Conservation (phyloP, 2,888 invertebrate genomes). For the Unio pictorum region DNA sequence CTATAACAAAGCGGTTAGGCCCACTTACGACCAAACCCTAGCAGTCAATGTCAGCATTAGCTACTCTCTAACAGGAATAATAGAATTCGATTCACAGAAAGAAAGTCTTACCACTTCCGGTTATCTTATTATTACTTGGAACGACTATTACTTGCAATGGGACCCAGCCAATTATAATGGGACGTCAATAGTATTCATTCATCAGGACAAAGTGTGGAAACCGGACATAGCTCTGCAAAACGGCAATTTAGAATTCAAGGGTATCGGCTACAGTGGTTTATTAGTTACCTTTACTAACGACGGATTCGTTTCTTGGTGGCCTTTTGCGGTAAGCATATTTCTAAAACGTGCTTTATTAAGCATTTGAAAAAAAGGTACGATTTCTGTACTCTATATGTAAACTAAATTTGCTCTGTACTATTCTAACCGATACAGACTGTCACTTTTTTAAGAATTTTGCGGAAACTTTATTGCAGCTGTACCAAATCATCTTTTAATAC, state of each 20-base stretch:
- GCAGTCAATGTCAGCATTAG: slow-evolving; percentile 19
- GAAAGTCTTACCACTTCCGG: slow-evolving; percentile 25
- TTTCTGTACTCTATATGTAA: no score
- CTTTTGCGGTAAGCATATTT: slow-evolving; percentile 2
- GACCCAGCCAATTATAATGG: slow-evolving; percentile 10
- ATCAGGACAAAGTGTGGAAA: slow-evolving; percentile 4
- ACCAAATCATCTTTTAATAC: no score
- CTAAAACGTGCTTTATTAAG: no score
- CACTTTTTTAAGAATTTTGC: no score
- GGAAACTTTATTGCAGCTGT: no score
- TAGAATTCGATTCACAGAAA: slow-evolving; percentile 17
- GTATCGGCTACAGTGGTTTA: neutral
- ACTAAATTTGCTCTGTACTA: no score
- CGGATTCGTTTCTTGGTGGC: slow-evolving; percentile 4
- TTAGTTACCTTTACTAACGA: neutral
- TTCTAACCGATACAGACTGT: no score
- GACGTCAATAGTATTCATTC: neutral
- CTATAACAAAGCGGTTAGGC: slow-evolving; percentile 15
- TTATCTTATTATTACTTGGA: slow-evolving; percentile 20
- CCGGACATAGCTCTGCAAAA: slow-evolving; percentile 7
- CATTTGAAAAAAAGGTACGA: no score
- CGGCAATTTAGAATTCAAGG: slow-evolving; percentile 1
- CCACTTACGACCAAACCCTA: slow-evolving; percentile 8
- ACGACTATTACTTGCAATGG: slow-evolving; percentile 21
- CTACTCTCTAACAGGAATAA: slow-evolving; percentile 15